Base-by-base conservation (phyloP, 2,888 invertebrate genomes). In the Iphiclides podalirius region DNA sequence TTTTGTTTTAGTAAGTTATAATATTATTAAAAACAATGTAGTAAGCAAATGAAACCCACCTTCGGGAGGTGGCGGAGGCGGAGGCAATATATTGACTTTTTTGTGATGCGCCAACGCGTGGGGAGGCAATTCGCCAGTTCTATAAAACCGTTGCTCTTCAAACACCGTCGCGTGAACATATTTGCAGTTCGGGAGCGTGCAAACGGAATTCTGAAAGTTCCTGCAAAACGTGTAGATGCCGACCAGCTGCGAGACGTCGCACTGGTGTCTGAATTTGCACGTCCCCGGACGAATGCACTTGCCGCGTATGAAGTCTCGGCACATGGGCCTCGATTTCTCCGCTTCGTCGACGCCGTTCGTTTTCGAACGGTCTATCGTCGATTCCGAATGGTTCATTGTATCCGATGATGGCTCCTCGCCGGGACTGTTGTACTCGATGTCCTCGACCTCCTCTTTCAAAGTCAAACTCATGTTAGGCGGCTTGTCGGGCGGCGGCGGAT, bases 81-180 rank as follows among this genome's bases (percentile, higher is more conserved):
- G 61, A 13, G 53, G 14, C 0, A 49, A 43, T 1, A 35, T 54
- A 2, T 36, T 33, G 13, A 71, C 70, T 50, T 70, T 75, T 15
- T 49, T 49, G 0, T 76, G 58, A 41, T 82, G 80, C 1, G 63
- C 64, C 6, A 70, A 31, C 0, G 72, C 60, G 43, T 79, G 74
- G 0, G 73, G 66, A 0, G 85, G 84, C 35, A 85, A 57, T 23
- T 54, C 60, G 0, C 74, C 79, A 0, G 80, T 77, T 26, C 81
- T 58, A 28, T 70, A 79, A 45, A 74, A 83, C 12, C 66, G 53
- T 26, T 78, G 76, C 28, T 82, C 79, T 46, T 83, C 81, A 55
- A 79, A 80, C 0, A 83, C 75, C 0, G 72, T 63, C 0, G 82
- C 83, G 52, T 82, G 84, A 0, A 79, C 79, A 54, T 73, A 83